Conservation (phyloP, 1,140 invertebrate genomes). For the Dinoponera quadriceps region DNA sequence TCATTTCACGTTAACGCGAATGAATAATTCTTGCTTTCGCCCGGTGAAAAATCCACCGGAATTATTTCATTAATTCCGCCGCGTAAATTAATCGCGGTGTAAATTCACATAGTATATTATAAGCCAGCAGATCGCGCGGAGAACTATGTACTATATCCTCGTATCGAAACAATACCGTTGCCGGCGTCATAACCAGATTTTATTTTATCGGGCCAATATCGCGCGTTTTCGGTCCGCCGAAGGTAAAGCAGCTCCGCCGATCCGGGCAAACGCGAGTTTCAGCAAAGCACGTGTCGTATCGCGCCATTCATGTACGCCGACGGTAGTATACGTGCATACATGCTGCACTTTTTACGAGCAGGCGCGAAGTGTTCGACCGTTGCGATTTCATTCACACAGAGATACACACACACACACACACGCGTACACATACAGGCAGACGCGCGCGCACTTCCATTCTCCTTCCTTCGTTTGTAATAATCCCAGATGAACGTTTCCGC, state of each 20-base stretch:
- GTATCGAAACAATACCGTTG: constrained; percentile 1
- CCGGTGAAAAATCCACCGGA: background rate
- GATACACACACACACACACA: too few species aligned
- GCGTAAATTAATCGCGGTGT: constrained; percentile 1
- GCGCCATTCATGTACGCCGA: constrained; percentile 37
- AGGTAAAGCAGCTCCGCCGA: constrained; percentile 29
- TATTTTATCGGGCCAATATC: constrained; percentile 45
- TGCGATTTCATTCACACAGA: constrained; percentile 51
- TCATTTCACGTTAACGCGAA: background rate
- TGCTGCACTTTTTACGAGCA: constrained; percentile 44
- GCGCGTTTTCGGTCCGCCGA: constrained; percentile 26
- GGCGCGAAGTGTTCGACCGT: constrained; percentile 43
- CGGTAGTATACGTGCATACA: constrained; percentile 27
- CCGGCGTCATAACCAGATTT: constrained; percentile 23
- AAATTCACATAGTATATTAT: background rate
- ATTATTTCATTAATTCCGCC: background rate
- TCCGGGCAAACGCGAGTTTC: constrained; percentile 28
- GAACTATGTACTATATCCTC: constrained; percentile 11
- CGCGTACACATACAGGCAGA: background rate
- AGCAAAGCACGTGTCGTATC: constrained; percentile 31
- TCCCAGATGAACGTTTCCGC: constrained; percentile 40
- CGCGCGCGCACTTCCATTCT: constrained; percentile 31
- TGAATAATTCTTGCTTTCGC: background rate
- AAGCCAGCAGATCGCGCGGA: background rate
- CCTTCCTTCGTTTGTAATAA: constrained; percentile 50